These are phyloP conservation scores for Sinhomidia bicolor DNA, from an alignment of 2,888 invertebrate species.

Conservation along the genomic window DNA sequence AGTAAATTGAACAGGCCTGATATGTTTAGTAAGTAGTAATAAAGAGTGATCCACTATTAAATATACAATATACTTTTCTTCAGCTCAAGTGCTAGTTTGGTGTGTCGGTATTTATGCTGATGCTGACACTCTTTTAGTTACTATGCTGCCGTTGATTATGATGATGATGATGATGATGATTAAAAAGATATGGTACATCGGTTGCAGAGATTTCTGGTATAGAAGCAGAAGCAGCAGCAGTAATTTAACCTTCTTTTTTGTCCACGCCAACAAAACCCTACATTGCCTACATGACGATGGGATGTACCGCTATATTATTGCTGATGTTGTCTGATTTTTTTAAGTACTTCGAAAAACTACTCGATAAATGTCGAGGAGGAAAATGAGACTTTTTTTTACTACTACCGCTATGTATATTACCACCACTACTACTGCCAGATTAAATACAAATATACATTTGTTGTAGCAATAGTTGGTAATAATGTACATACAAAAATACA, in stretches of 20 bases:
- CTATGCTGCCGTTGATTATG: background rate
- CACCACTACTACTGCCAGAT: too few species aligned
- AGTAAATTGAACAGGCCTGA: constrained; percentile 10
- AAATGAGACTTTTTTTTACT: constrained; percentile 2
- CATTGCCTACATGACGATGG: background rate
- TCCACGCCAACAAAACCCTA: background rate
- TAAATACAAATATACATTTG: background rate
- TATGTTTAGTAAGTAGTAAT: constrained; percentile 36
- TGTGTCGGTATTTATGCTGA: constrained; percentile 60
- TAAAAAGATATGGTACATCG: background rate
- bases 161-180: background rate
- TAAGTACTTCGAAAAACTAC: constrained; percentile 41
- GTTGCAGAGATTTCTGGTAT: background rate
- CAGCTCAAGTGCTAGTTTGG: too few species aligned
- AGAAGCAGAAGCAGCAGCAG: background rate
- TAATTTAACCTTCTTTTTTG: constrained; percentile 3
- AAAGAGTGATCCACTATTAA: constrained; percentile 1
- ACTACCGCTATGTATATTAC: too few species aligned
- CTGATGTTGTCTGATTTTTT: background rate
- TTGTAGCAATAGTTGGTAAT: background rate
- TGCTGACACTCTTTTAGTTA: constrained; percentile 31
- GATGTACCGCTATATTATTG: background rate
- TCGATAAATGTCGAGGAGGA: background rate
- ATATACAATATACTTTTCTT: background rate
- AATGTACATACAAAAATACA: background rate